Conservation (phyloP, 2,797 vertebrate genomes). For the Myiothlypis coronata region DNA sequence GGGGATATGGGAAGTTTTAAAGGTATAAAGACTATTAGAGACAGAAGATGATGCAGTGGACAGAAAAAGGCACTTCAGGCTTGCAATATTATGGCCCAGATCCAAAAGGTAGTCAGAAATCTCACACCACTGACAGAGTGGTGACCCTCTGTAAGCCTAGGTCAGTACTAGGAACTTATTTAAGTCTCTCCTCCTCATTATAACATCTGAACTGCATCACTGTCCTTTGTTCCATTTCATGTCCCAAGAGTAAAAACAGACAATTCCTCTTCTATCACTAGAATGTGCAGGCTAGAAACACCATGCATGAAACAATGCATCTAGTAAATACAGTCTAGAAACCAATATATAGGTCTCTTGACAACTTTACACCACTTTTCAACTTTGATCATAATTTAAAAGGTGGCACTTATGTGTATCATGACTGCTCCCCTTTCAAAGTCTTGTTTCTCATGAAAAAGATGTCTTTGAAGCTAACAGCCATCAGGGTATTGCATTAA, state of each 20-base stretch:
- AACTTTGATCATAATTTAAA: slow-evolving; percentile 57
- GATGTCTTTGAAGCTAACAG: slow-evolving; percentile 48
- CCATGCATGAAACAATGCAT: not conserved
- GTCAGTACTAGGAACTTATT: not conserved
- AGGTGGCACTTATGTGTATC: not conserved
- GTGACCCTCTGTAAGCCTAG: not conserved
- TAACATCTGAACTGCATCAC: not conserved
- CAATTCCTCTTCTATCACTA: not conserved
- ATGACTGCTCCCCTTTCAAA: slow-evolving; percentile 31
- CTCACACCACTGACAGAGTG: rapidly evolving
- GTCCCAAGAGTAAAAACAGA: not conserved
- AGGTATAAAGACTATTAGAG: not conserved
- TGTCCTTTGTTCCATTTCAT: not conserved
- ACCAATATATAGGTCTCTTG: slow-evolving; percentile 26
- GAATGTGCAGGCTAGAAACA: not conserved
- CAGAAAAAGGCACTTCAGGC: not conserved
- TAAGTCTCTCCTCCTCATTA: not conserved
- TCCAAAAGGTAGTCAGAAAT: not conserved
- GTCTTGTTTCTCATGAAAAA: slow-evolving; percentile 26
- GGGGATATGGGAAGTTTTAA: not conserved
- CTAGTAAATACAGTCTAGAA: not conserved
- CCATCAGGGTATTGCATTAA: slow-evolving; percentile 35
- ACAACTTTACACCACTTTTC: not conserved
- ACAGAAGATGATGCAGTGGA: not conserved
- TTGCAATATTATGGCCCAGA: not conserved